Evolutionary conservation across 37 sponge, comb jelly and placozoan genomes (phyloP).

Genomic region (Tethya wilhelma): DNA sequence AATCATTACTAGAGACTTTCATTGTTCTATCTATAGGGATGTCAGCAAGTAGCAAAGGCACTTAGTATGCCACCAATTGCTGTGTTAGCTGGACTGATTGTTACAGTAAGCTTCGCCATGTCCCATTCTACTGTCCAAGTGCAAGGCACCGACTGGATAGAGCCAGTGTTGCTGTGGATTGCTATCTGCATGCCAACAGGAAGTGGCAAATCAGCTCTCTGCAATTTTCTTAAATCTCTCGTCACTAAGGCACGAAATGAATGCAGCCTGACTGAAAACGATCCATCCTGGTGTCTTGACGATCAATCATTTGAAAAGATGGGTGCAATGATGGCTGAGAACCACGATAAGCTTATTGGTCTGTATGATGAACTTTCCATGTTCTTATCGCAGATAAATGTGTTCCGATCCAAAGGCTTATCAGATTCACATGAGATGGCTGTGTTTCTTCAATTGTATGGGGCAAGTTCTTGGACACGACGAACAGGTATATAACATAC

Average conservation of each 20-base stretch:
- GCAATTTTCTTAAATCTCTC: constrained; percentile 15
- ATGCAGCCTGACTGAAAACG: background rate
- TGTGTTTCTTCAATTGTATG: constrained; percentile 46
- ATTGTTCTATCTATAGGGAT: too few species aligned
- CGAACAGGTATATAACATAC: constrained; percentile 36
- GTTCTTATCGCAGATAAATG: constrained; percentile 56
- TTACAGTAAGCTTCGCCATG: background rate
- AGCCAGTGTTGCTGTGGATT: constrained; percentile 47
- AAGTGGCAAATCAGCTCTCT: constrained; percentile 30
- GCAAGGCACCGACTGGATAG: constrained; percentile 27
- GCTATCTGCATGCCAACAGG: constrained; percentile 54
- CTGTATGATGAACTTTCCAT: constrained; percentile 55
- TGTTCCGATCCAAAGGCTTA: constrained; percentile 18
- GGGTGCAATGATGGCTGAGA: constrained; percentile 60
- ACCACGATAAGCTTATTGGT: constrained; percentile 24
- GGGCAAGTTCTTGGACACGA: constrained; percentile 39
- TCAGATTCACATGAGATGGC: constrained; percentile 45
- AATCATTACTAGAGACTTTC: too few species aligned
- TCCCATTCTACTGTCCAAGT: constrained; percentile 9
- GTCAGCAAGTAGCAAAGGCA: too few species aligned
- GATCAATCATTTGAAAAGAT: constrained; percentile 56
- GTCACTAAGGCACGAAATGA: constrained; percentile 1
- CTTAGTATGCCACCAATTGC: too few species aligned
- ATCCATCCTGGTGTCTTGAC: constrained; percentile 41
- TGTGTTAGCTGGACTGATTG: constrained; percentile 15